Evolutionary conservation across 2,888 invertebrate genomes (phyloP), one percentile per base, ranked within the genome.

Genomic region (Cepaea hortensis): DNA sequence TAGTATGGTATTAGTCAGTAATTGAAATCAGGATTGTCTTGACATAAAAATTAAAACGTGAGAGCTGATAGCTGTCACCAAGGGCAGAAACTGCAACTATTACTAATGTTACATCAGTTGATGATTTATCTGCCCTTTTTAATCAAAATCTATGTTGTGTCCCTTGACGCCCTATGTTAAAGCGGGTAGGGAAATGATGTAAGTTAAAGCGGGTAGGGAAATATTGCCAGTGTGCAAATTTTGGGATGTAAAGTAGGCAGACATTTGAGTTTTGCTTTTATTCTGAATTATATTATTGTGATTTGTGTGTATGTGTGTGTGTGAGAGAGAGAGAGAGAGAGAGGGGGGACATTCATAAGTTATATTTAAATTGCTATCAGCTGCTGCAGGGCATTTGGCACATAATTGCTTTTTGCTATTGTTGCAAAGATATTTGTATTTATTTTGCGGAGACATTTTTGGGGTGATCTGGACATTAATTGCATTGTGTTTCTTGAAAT

Each of bases 401-500:
- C 35, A 35, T 35, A 35, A 1, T 35, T 35, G 35, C 35, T 35
- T 35, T 35, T 35, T 35, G 35, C 35, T 35, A 35, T 35, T 35
- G 35, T 35, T 35, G 35, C 35, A 35, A 35, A 35, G 35, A 35
- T 20, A n/a, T 18, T 68, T 68, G 1, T 68, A 20, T 68, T 4
- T n/a, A 18, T 68, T 35, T 35, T 35, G 35, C 35, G 35, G 35
- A 35, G 35, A 76, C 6, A 23, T 48, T 15, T 76, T 68, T 68
- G 18, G 11, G 75, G 23, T 72, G n/a, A n/a, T 15, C 75, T 48
- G 35, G 61, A 62, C 73, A 83, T 46, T 83, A 50, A 75, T 46
- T 73, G 55, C 62, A 75, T 83, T 75, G 35, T 75, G 76, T 84
- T 62, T 84, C 3, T 68, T 65, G 72, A n/a, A 70, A 23, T 68